Evolutionary conservation across 2,797 vertebrate genomes (phyloP), one percentile per base, ranked within the genome.

Genomic region (Tinamus major): DNA sequence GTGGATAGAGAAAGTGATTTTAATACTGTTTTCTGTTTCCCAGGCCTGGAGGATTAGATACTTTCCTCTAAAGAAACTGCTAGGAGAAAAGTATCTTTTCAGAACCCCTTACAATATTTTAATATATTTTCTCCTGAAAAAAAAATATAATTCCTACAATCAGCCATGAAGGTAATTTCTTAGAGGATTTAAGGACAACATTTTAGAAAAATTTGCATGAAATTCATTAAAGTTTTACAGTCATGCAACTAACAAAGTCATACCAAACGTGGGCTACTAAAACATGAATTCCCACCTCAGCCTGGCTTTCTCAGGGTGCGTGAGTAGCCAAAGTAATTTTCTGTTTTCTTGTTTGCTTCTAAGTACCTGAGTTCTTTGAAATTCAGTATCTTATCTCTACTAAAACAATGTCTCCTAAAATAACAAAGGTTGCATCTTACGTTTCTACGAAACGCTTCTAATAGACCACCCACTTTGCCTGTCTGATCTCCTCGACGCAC

Each of bases 351-450:
- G 10, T 1, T 35, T 59, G 53, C 89, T 82, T 95, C 29, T 29
- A 75, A 91, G 61, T 53, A 71, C 61, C 61, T 15, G 19, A 63
- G 37, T 65, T 78, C 90, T 93, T 88, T 93, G 85, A 93, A 95
- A 94, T 81, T 81, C 87, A 91, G 44, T 61, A 85, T 86, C 77
- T 95, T 90, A 95, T 87, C 92, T 94, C 55, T 59, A 24, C 83
- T 55, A 71, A 84, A 95, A 79, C 85, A 80, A 85, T 4, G 37
- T 51, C 53, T 87, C 62, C 58, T 68, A 18, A 83, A 86, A 90
- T 71, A 91, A 91, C 89, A 89, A 94, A 90, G 75, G 71, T 51
- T 91, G n/a, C 53, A 33, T 75, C 78, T 82, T 58, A 37, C 42
- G 13, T 85, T 89, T 92, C 71, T 64, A 42, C 41, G 70, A 88